Conservation (phyloP, 2,888 invertebrate species). For the Hypselothyrea guttata region DNA sequence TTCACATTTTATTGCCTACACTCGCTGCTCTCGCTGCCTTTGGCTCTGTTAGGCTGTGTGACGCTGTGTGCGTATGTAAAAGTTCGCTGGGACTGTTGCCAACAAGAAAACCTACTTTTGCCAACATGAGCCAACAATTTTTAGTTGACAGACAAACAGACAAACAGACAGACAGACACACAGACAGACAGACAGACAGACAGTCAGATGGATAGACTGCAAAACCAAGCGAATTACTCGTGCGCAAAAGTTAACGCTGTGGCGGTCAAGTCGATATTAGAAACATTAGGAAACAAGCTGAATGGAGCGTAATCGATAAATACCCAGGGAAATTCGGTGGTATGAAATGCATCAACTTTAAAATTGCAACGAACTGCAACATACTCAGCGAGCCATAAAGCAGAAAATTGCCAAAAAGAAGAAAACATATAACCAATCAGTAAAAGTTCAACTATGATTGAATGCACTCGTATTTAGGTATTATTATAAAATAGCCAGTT, state of each 20-base stretch:
- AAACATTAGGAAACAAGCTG: conserved; percentile 1
- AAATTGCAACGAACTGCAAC: no score
- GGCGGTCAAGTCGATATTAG: conserved; percentile 41
- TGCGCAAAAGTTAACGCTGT: conserved; percentile 37
- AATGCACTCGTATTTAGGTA: no score
- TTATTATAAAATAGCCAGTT: no score
- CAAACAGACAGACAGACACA: conserved; percentile 10
- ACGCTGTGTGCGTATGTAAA: conserved; percentile 20
- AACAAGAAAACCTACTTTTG: conserved; percentile 64
- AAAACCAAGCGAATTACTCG: conserved; percentile 31
- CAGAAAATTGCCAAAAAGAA: no score
- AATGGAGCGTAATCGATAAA: neutral
- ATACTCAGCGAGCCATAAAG: no score
- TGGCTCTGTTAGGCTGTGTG: conserved; percentile 8
- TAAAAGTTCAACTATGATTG: no score
- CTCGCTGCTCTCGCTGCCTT: neutral
- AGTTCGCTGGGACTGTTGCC: conserved; percentile 42
- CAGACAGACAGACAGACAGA: conserved; percentile 10
- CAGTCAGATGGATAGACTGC: conserved; percentile 8
- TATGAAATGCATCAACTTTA: no score
- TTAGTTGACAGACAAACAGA: conserved; percentile 25
- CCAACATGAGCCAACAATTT: conserved; percentile 52
- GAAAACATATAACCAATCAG: no score
- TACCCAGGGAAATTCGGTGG: no score
- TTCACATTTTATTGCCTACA: conserved; percentile 53